Evolutionary conservation across 2,797 vertebrate genomes (phyloP).

Genomic region (Meriones psammophilus): DNA sequence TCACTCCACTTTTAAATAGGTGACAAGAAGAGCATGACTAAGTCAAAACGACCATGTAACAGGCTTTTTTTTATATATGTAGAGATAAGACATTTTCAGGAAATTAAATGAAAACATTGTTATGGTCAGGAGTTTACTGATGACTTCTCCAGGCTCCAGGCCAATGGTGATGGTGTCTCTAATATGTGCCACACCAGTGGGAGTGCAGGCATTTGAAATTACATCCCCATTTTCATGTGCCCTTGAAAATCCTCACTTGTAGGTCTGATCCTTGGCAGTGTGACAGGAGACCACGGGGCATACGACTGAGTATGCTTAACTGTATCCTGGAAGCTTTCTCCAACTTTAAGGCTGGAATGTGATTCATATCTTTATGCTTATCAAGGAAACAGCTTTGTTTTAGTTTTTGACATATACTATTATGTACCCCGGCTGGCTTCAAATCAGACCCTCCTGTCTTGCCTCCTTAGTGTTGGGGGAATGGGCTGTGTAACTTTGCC

Average conservation of each 20-base stretch:
- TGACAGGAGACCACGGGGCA: constrained; percentile 62
- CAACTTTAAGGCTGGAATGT: constrained; percentile 58
- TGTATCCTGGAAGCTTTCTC: constrained; percentile 58
- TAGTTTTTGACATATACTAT: neutral
- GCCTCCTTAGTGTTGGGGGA: neutral
- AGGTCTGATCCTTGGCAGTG: constrained; percentile 47
- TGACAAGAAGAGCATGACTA: neutral
- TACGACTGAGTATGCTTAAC: constrained; percentile 29
- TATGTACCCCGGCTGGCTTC: neutral
- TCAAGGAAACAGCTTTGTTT: neutral
- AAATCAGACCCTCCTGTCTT: neutral
- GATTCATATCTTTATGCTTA: neutral
- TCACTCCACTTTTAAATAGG: neutral
- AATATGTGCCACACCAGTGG: neutral
- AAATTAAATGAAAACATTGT: neutral
- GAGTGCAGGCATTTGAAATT: constrained; percentile 65
- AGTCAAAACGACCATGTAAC: neutral
- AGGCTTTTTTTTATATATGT: constrained; percentile 49
- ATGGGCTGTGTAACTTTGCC: neutral
- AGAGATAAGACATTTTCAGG: neutral
- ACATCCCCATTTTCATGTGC: constrained; percentile 62
- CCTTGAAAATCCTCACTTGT: constrained; percentile 65
- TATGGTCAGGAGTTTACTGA: neutral
- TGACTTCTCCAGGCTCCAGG: neutral
- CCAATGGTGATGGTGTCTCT: neutral